These are phyloP conservation scores for Ammospiza nelsoni DNA, from an alignment of 2,113 vertebrate species.

Conservation along the genomic window DNA sequence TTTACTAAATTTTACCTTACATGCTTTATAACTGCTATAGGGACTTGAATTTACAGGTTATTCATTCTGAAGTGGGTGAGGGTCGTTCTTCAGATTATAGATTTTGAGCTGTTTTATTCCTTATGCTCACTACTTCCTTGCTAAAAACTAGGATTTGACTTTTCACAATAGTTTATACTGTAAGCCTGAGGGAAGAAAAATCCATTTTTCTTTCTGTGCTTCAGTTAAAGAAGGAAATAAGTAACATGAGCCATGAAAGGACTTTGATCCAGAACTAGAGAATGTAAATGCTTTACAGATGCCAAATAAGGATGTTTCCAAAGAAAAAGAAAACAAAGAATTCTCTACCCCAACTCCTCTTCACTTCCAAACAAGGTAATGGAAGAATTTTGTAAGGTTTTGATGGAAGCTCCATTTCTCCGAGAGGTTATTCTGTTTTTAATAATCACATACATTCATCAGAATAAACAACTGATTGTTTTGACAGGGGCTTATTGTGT, in stretches of 20 bases:
- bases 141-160: background rate
- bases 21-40: background rate
- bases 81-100: background rate
- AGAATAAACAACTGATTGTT: background rate
- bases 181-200: conserved; percentile 30
- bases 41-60: background rate
- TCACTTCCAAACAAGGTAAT: conserved; percentile 54
- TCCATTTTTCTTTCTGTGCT: conserved; percentile 28
- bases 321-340: conserved; percentile 55
- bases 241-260: conserved; percentile 64
- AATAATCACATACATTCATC: conserved; percentile 6
- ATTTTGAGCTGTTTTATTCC: background rate
- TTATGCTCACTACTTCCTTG: background rate
- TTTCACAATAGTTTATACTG: background rate
- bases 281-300: conserved; percentile 74
- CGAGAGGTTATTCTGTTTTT: conserved; percentile 15
- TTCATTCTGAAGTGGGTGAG: background rate
- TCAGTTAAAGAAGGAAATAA: conserved; percentile 63
- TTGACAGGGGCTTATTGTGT: background rate
- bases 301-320: conserved; percentile 67
- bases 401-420: background rate
- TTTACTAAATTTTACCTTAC: background rate
- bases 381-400: conserved; percentile 7
- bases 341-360: conserved; percentile 7
- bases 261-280: conserved; percentile 66